These are phyloP conservation scores for Tetrapedia diversipes DNA, from an alignment of 2,888 invertebrate species.

Conservation along the genomic window DNA sequence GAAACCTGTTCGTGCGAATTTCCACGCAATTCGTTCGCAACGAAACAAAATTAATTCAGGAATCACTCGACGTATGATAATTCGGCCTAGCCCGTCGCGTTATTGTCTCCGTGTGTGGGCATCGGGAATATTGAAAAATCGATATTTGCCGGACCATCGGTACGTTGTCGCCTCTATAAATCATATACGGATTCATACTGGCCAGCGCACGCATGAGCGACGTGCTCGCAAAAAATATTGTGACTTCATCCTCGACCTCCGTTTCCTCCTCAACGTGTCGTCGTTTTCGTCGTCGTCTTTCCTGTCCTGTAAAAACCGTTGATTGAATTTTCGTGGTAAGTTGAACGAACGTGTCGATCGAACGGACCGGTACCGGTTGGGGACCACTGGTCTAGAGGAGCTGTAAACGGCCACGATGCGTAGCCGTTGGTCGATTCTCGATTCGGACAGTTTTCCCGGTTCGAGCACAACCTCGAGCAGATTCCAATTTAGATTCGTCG, in stretches of 20 bases:
- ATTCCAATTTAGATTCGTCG: conserved; percentile 78
- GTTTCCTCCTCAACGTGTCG: too few species aligned
- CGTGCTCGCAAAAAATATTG: conserved; percentile 61
- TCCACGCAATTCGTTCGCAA: conserved; percentile 2
- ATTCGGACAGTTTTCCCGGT: conserved; percentile 25
- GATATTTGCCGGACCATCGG: conserved; percentile 59
- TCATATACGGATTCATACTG: conserved; percentile 57
- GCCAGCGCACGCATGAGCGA: conserved; percentile 43
- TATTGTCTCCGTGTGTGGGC: too few species aligned
- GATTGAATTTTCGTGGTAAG: conserved; percentile 42
- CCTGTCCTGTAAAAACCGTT: conserved; percentile 53
- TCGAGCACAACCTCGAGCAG: conserved; percentile 58
- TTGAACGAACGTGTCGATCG: conserved; percentile 26
- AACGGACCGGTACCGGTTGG: too few species aligned
- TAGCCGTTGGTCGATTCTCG: conserved; percentile 24
- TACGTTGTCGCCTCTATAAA: conserved; percentile 65
- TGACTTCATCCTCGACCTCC: too few species aligned
- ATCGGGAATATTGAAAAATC: conserved; percentile 60
- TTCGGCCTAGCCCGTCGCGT: conserved; percentile 5
- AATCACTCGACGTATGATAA: conserved; percentile 48
- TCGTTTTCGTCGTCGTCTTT: conserved; percentile 52
- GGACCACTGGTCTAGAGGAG: too few species aligned
- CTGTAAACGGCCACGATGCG: conserved; percentile 13
- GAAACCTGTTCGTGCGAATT: neutral
- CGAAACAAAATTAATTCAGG: conserved; percentile 42